Evolutionary conservation across 2,113 vertebrate genomes (phyloP).

Genomic region (Elephas maximus): DNA sequence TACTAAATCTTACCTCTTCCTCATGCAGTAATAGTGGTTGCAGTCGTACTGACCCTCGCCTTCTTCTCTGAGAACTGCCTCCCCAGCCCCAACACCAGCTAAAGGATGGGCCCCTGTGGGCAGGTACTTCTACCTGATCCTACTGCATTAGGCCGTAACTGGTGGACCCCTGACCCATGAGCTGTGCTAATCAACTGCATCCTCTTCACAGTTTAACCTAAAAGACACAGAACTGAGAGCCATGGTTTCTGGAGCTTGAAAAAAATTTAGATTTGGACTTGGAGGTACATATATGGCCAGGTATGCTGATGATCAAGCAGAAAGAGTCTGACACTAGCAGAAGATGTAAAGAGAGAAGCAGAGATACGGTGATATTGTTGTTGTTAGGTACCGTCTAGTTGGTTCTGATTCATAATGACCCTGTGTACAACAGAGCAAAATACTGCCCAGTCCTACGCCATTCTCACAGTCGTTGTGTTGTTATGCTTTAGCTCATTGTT

Average conservation of each 20-base stretch:
- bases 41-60: neutral
- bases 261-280: slow-evolving; percentile 31
- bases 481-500: too few relatives aligned
- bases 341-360: neutral
- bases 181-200: neutral
- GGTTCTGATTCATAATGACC: too few relatives aligned
- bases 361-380: neutral
- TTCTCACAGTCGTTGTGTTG: too few relatives aligned
- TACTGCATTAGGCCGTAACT: neutral
- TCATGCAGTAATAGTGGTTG: neutral
- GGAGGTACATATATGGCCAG: neutral
- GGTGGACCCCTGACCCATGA: neutral
- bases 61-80: neutral
- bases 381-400: too few relatives aligned
- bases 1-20: neutral
- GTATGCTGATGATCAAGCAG: neutral
- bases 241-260: neutral
- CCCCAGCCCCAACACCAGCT: neutral
- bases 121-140: neutral
- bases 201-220: slow-evolving; percentile 12
- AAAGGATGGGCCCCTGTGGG: neutral
- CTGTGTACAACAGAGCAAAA: too few relatives aligned
- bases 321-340: neutral
- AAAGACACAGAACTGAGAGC: neutral
- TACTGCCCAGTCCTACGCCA: too few relatives aligned